Evolutionary conservation across 2,113 vertebrate species (phyloP).

Genomic region (Pteronura brasiliensis): DNA sequence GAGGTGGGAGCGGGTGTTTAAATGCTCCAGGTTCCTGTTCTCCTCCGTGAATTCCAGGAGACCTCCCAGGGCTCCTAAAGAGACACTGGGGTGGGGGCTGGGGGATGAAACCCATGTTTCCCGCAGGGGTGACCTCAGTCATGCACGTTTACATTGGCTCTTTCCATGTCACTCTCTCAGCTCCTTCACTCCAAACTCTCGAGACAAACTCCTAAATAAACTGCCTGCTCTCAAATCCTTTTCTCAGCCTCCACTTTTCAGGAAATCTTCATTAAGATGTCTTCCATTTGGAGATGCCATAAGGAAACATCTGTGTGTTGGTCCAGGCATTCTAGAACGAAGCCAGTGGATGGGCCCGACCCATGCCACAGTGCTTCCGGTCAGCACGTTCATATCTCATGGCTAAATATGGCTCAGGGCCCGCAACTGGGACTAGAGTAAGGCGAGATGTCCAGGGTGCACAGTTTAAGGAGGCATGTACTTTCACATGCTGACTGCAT

Average conservation of each 20-base stretch:
- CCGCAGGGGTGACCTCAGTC: background rate
- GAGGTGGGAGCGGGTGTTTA: background rate
- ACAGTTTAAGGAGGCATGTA: background rate
- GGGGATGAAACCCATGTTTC: background rate
- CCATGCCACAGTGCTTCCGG: background rate
- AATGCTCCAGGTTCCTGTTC: constrained; percentile 1
- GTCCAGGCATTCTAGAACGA: background rate
- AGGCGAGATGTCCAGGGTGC: background rate
- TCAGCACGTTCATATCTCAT: background rate
- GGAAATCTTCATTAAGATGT: background rate
- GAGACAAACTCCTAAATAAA: background rate
- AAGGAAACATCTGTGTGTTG: background rate
- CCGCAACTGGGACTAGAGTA: background rate
- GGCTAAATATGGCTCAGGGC: background rate
- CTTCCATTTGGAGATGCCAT: background rate
- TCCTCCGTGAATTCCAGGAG: background rate
- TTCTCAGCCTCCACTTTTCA: background rate
- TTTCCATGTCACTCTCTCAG: background rate
- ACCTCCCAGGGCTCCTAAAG: background rate
- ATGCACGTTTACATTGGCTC: background rate
- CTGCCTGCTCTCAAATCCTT: background rate
- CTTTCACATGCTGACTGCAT: background rate
- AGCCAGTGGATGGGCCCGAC: background rate
- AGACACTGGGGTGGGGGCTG: background rate
- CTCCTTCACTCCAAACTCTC: background rate